These are phyloP conservation scores for Stichopus chloronotus DNA, from an alignment of 35 echinoderm and acorn worm species.

Conservation along the genomic window DNA sequence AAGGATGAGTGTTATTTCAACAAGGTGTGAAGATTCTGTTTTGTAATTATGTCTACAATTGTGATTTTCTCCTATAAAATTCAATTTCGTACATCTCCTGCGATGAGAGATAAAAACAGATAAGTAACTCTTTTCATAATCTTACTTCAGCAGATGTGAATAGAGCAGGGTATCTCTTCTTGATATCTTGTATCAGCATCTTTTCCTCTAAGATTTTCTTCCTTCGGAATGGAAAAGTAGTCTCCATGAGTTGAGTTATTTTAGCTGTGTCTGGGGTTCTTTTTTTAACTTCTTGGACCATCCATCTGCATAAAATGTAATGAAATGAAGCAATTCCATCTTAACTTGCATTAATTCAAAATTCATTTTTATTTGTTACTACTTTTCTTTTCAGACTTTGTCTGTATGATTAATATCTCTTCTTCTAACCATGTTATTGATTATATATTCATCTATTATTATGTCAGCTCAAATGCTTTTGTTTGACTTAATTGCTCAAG, in stretches of 20 bases:
- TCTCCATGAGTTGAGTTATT: conserved; percentile 12
- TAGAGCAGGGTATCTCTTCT: background rate
- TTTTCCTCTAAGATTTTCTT: conserved; percentile 16
- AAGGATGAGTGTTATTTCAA: background rate
- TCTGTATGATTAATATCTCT: too few species aligned
- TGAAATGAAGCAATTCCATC: background rate
- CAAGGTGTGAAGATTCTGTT: background rate
- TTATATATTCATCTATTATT: too few species aligned
- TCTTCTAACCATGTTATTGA: too few species aligned
- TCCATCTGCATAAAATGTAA: conserved; percentile 5
- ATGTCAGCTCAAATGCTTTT: too few species aligned
- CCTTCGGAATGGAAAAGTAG: conserved; percentile 7
- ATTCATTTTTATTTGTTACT: too few species aligned
- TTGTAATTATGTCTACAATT: background rate
- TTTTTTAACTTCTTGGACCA: background rate
- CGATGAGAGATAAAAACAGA: background rate
- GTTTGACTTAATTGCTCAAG: too few species aligned
- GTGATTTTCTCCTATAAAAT: background rate
- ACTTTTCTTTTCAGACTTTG: too few species aligned
- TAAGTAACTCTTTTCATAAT: background rate
- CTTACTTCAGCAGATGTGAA: background rate
- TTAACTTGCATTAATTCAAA: background rate
- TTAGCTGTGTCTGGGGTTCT: conserved; percentile 13
- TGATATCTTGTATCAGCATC: conserved; percentile 20
- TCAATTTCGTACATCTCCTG: background rate